Base-by-base conservation (phyloP, 2,113 vertebrate genomes). In the Cnemophilus loriae region DNA sequence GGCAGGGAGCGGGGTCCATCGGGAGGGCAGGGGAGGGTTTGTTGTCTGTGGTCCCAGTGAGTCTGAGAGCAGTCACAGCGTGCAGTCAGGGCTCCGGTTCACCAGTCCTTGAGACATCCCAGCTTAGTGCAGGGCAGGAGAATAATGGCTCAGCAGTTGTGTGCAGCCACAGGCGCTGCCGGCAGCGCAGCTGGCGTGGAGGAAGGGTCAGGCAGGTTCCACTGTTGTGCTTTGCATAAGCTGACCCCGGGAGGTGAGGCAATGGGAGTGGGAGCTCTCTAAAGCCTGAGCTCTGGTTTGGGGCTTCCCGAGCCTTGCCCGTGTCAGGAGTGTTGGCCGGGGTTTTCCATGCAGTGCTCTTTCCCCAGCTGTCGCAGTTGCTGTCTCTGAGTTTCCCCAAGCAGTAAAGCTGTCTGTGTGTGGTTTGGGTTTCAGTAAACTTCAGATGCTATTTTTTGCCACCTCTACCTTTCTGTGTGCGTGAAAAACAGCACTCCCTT, bases 401-500 rank as follows among this genome's bases (percentile, higher is more conserved):
- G 39, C 27, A 47, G 61, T n/a, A 28, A 71, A 41, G 9, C 70
- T 59, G 47, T 32, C 65, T 60, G 57, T 6, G 20, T 79, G 63
- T 63, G 21, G 30, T 42, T 69, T 83, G 46, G 68, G 76, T 81
- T 90, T 59, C 88, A 71, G 13, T 74, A 68, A 80, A 78, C 89
- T 92, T 70, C 41, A 37, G 57, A 19, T 77, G 5, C 85, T 94
- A 44, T 71, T 88, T 93, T 95, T 92, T 89, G 52, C 83, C 55
- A 24, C 39, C 30, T 71, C 56, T 63, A 32, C 76, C 64, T 89
- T 86, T 89, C 79, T 32, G 10, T 8, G 35, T 1, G 2, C 35
- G 27, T 4, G 6, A n/a, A 67, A 80, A 37, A 0, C 39, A 84
- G 50, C 30, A 22, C 42, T 75, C 32, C 77, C 52, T 47, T 15